These are phyloP conservation scores for Xenentodon cancila DNA, from an alignment of 2,797 vertebrate species.

Conservation along the genomic window DNA sequence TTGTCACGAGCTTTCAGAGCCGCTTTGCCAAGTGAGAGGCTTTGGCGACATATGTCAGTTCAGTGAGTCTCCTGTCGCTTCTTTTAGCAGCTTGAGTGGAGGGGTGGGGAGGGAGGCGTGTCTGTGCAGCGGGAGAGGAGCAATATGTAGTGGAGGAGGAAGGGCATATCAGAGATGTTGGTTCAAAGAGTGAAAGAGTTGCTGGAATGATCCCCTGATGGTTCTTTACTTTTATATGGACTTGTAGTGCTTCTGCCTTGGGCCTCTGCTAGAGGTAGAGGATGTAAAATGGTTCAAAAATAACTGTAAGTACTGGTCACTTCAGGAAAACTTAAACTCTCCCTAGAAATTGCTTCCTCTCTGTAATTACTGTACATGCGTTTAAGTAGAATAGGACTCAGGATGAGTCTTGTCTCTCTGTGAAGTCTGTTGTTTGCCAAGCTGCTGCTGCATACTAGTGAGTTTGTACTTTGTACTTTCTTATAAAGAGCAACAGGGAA, in stretches of 20 bases:
- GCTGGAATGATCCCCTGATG: conserved; percentile 48
- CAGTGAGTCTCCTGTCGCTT: conserved; percentile 73
- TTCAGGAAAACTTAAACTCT: conserved; percentile 24
- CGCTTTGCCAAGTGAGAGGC: conserved; percentile 77
- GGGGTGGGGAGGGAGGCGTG: conserved; percentile 67
- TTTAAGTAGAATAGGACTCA: conserved; percentile 13
- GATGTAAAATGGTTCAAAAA: conserved; percentile 61
- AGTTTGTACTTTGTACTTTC: conserved; percentile 13
- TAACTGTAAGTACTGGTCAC: conserved; percentile 64
- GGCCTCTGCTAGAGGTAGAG: conserved; percentile 44
- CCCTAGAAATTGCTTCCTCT: conserved; percentile 2
- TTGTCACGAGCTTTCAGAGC: conserved; percentile 74
- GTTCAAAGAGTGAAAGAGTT: conserved; percentile 55
- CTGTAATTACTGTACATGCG: conserved; percentile 1
- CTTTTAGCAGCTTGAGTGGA: conserved; percentile 65
- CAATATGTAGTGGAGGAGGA: conserved; percentile 55
- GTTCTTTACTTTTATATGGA: conserved; percentile 42
- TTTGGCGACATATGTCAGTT: conserved; percentile 83
- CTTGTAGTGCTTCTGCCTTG: conserved; percentile 38
- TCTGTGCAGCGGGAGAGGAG: conserved; percentile 48
- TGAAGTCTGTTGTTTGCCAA: conserved; percentile 3
- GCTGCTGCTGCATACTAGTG: not conserved
- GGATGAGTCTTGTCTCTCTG: conserved; percentile 10
- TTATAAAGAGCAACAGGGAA: conserved; percentile 1
- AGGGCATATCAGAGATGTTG: conserved; percentile 68